Evolutionary conservation across 2,888 invertebrate genomes (phyloP), one percentile per base, ranked within the genome.

Genomic region (Sympetrum striolatum): DNA sequence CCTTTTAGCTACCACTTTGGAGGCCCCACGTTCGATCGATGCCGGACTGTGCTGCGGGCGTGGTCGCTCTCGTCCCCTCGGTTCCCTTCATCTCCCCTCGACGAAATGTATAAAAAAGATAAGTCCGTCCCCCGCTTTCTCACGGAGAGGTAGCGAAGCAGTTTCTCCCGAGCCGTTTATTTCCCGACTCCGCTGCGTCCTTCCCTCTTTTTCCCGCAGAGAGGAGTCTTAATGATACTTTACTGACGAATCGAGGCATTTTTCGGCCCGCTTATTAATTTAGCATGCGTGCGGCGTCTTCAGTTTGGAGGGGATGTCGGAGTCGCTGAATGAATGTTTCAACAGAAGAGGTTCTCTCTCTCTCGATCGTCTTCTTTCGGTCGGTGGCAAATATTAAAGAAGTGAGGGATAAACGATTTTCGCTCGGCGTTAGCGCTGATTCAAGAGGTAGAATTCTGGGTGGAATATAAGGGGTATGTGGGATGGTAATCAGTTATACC

Each of bases 21-120:
- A 86, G 86, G 86, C 60, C 86, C 86, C 60, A 86, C 35, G 86
- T 86, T 86, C 86, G 86, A 86, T 86, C 86, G 86, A 86, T 86
- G 86, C 86, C 31, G 86, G 86, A 86, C 86, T 60, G 37, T 86
- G 86, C 86, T 60, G 86, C 86, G 86, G 86, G 86, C 86, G 86
- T 86, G 86, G 86, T 86, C 86, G 37, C 64, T 60, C 82, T 82
- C 82, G 35, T 35, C 82, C 31, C 53, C 53, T 31, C 81, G 44
- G 44, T 44, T 44, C 58, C 81, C 58, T 35, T 35, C 58, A 18
- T 37, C 60, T 60, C 60, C 86, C 37, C 82, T 31, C 82, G 53
- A 60, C 73, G 25, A 31, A 25, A 25, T 31, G 53, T 53, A 53
- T 73, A 31, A 73, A 73, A 73, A 73, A 73, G 25, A 86, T 60